A percentile compares a stretch with the other conserved stretches of the same genome.
Conservation (phyloP, 2,113 vertebrate genomes). For the Lophius piscatorius region DNA sequence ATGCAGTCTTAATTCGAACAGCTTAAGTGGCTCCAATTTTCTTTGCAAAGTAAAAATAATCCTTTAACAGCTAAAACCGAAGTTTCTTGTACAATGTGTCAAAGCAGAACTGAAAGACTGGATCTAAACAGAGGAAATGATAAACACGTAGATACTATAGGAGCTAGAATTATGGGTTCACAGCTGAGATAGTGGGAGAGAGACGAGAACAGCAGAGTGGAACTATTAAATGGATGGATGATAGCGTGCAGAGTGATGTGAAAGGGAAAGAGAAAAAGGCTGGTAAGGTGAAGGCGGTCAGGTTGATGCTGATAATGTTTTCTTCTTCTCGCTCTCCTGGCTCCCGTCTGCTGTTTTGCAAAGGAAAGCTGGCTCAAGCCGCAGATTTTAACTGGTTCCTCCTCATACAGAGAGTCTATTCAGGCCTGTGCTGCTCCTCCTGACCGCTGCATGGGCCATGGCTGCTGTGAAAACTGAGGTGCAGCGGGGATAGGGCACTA, state of each 20-base stretch:
- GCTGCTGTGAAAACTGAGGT: constrained; percentile 28
- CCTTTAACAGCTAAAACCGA: constrained; percentile 1
- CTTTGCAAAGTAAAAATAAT: constrained; percentile 11
- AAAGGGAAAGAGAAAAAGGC: constrained; percentile 13
- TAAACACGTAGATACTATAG: constrained; percentile 32
- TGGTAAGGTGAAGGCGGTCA: constrained; percentile 26
- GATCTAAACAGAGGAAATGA: constrained; percentile 48
- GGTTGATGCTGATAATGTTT: constrained; percentile 49
- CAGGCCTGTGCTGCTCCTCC: constrained; percentile 55
- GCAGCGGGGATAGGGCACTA: not conserved
- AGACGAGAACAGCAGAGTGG: constrained; percentile 16
- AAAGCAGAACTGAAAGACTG: not conserved
- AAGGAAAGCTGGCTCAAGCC: constrained; percentile 75
- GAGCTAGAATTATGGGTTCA: constrained; percentile 9
- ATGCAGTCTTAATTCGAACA: constrained; percentile 22
- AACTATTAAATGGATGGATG: constrained; percentile 33
- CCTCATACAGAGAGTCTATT: constrained; percentile 76
- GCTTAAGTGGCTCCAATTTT: constrained; percentile 35
- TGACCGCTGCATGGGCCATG: constrained; percentile 49
- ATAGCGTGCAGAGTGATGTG: constrained; percentile 2
- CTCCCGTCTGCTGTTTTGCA: constrained; percentile 73
- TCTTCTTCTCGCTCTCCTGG: constrained; percentile 46
- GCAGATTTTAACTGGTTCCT: constrained; percentile 67
- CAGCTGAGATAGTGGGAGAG: constrained; percentile 20
- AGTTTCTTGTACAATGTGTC: not conserved